Conservation (phyloP, 2,797 vertebrate species). For the Cephalopachus bancanus region DNA sequence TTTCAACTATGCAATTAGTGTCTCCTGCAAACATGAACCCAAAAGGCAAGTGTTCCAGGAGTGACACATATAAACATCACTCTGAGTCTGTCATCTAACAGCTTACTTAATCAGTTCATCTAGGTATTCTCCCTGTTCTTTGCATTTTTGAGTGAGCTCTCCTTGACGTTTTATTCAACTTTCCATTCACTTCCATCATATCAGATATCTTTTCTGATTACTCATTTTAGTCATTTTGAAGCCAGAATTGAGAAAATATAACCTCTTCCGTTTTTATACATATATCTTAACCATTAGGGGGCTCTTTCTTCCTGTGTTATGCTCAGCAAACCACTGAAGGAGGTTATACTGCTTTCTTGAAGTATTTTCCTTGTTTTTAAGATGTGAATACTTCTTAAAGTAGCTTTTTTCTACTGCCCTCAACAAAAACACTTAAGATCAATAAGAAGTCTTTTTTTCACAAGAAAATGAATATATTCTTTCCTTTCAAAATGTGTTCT, state of each 20-base stretch:
- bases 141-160: neutral
- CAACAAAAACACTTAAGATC: neutral
- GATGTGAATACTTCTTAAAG: conserved; percentile 49
- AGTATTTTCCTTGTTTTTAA: neutral
- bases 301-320: conserved; percentile 87
- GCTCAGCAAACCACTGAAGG: conserved; percentile 56
- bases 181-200: conserved; percentile 49
- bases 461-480: neutral
- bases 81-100: neutral
- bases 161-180: conserved; percentile 53
- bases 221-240: conserved; percentile 49
- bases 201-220: conserved; percentile 71
- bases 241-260: conserved; percentile 53
- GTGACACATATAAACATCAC: neutral
- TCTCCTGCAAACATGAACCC: neutral
- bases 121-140: neutral
- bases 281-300: conserved; percentile 86
- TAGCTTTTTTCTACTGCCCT: neutral
- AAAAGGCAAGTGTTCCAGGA: neutral
- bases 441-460: neutral
- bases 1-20: neutral
- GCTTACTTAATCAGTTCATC: neutral
- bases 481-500: neutral
- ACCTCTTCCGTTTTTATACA: conserved; percentile 75
- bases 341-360: conserved; percentile 27